Evolutionary conservation across 2,888 invertebrate genomes (phyloP).

Genomic region (Platycheirus albimanus): DNA sequence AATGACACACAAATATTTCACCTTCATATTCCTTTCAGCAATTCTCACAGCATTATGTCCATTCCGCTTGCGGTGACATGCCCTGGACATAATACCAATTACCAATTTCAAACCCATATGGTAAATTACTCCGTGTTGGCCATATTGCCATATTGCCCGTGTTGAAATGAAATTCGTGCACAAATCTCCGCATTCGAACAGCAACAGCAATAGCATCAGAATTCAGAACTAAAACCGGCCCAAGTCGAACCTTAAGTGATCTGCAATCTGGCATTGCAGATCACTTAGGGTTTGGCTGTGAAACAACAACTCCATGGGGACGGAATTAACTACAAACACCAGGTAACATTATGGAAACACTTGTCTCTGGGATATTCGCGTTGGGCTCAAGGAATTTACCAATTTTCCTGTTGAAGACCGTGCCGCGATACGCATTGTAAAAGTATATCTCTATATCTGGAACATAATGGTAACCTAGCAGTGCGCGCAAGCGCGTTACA

Average conservation of each 20-base stretch:
- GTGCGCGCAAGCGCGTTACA: conserved; percentile 47
- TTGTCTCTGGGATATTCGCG: conserved; percentile 63
- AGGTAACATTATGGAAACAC: conserved; percentile 72
- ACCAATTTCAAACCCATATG: conserved; percentile 73
- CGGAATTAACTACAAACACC: conserved; percentile 72
- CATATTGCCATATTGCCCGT: conserved; percentile 39
- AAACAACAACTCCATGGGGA: conserved; percentile 63
- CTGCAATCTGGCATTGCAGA: conserved; percentile 13
- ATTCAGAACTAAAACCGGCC: conserved; percentile 29
- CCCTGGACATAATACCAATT: conserved; percentile 74
- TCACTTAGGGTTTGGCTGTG: conserved; percentile 32
- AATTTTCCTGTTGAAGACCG: conserved; percentile 42
- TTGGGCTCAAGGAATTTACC: conserved; percentile 57
- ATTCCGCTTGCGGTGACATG: conserved; percentile 64
- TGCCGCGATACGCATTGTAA: conserved; percentile 57
- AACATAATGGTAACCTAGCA: conserved; percentile 51
- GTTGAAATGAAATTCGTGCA: conserved; percentile 59
- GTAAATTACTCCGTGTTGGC: conserved; percentile 65
- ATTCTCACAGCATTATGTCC: conserved; percentile 57
- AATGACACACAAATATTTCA: conserved; percentile 42
- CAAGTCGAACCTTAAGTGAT: conserved; percentile 35
- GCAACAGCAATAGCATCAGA: too few species aligned
- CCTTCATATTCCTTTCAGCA: conserved; percentile 36
- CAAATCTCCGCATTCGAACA: conserved; percentile 41
- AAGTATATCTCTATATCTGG: conserved; percentile 60